These are phyloP conservation scores for Cryptotis parvus DNA, from an alignment of 2,113 vertebrate species.

Conservation along the genomic window DNA sequence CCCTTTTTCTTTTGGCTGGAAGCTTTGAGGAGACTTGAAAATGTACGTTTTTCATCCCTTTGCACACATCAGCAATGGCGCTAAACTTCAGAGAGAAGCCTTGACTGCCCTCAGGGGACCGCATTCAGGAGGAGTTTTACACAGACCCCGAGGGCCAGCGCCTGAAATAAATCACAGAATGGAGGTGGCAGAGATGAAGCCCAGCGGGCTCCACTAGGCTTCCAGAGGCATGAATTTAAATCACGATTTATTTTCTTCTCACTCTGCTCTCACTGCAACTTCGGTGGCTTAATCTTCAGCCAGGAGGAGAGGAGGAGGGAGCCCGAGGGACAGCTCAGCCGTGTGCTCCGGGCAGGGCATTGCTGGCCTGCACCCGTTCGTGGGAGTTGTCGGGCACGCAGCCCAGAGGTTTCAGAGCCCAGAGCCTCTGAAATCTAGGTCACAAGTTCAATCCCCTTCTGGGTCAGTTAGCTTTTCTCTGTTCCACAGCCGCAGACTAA, in stretches of 20 bases:
- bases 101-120: conserved; percentile 81
- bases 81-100: conserved; percentile 74
- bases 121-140: conserved; percentile 77
- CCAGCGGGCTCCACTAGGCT: conserved; percentile 29
- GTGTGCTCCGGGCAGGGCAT: too few species aligned
- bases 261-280: conserved; percentile 51
- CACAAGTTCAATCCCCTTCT: conserved; percentile 84
- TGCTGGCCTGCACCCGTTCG: not conserved
- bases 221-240: conserved; percentile 81
- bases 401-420: conserved; percentile 2
- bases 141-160: conserved; percentile 70
- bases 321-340: not conserved
- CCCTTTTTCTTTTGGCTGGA: conserved; percentile 67
- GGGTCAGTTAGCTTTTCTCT: conserved; percentile 81
- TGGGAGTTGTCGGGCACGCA: conserved; percentile 59
- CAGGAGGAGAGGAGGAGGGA: not conserved
- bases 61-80: conserved; percentile 66
- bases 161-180: conserved; percentile 81
- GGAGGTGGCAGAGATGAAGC: conserved; percentile 77
- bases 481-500: conserved; percentile 69
- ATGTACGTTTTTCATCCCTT: conserved; percentile 82
- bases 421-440: conserved; percentile 72
- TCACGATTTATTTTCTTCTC: conserved; percentile 72
- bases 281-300: conserved; percentile 67
- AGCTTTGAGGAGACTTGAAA: conserved; percentile 81